phyloP scores from a whole-genome alignment of 30 jellyfish, hydroid and myxozoan genomes.

The Cassiopea andromeda region DNA sequence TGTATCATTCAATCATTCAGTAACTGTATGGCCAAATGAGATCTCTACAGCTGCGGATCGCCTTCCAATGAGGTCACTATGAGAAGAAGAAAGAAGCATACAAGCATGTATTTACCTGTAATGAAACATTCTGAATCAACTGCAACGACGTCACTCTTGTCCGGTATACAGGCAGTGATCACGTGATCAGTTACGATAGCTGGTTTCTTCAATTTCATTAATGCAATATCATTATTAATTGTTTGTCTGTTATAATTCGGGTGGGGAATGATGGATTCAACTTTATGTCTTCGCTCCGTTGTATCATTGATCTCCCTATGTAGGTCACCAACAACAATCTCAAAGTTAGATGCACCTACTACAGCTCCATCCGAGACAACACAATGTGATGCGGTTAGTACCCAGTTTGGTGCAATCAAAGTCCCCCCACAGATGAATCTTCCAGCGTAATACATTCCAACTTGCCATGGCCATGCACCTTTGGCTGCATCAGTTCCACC shows the following conservation, averaged over 20 bases:
- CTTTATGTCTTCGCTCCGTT: conserved; percentile 24
- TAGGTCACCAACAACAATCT: conserved; percentile 47
- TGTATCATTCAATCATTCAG: too few species aligned
- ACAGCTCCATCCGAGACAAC: conserved; percentile 14
- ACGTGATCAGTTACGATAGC: conserved; percentile 59
- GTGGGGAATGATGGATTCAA: conserved; percentile 9
- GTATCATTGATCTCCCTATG: conserved; percentile 22
- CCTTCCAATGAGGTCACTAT: too few species aligned
- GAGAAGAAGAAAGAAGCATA: too few species aligned
- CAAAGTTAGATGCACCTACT: not conserved
- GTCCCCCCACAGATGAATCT: conserved; percentile 58
- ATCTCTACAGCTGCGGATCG: too few species aligned
- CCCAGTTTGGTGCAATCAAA: conserved; percentile 70
- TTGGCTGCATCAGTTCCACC: conserved; percentile 64
- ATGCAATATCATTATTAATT: conserved; percentile 61
- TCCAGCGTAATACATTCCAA: conserved; percentile 35
- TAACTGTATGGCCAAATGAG: too few species aligned
- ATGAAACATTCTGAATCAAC: conserved; percentile 61
- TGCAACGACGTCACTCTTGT: conserved; percentile 1
- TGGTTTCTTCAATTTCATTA: conserved; percentile 59
- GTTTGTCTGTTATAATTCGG: conserved; percentile 10
- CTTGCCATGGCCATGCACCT: conserved; percentile 87
- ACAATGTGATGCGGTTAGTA: conserved; percentile 74
- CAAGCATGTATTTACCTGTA: conserved; percentile 44
- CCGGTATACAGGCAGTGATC: conserved; percentile 71